Base-by-base conservation (phyloP, 2,113 vertebrate genomes). In the Perca flavescens region DNA sequence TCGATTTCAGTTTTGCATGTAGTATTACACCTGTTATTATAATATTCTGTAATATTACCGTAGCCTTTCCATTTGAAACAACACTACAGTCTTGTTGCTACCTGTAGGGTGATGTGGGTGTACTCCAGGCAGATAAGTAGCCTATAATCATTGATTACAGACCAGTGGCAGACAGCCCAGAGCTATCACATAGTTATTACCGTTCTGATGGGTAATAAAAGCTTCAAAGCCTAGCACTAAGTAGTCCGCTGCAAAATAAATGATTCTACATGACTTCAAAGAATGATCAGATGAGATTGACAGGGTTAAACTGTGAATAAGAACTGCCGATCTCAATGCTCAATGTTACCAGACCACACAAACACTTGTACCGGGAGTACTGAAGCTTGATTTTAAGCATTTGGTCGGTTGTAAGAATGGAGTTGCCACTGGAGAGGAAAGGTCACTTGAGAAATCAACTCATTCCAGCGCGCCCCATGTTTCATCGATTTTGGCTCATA, bases 361-460 rank as follows among this genome's bases (percentile, higher is more conserved):
- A 25, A 65, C 40, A 43, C 60, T 69, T 71, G 50, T 57, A 76
- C 76, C n/a, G 47, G 31, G 57, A n/a, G 36, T 12, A 16, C 3
- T 13, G 21, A 6, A 31, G 21, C 47, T 80, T n/a, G 50, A 49
- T 54, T 36, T 54, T 0, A 54, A 79, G 40, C 8, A 5, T 77
- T 76, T 49, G 70, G 28, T 34, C 15, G 46, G 40, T 12, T 77
- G 61, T 52, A 50, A 43, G 74, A 80, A 74, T 77, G 56, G 77
- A 74, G 56, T 62, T 68, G 77, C 67, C 47, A 64, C 69, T 66
- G 73, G 77, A 77, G 79, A 63, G 1, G 46, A 88, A 90, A 91
- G 83, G 70, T 91, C 91, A 88, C 75, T 74, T 66, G 82, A 89
- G 84, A 90, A 91, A 88, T 88, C 57, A 90, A 72, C 88, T 75